Evolutionary conservation across 1,140 invertebrate genomes (phyloP).

Genomic region (Physella acuta): DNA sequence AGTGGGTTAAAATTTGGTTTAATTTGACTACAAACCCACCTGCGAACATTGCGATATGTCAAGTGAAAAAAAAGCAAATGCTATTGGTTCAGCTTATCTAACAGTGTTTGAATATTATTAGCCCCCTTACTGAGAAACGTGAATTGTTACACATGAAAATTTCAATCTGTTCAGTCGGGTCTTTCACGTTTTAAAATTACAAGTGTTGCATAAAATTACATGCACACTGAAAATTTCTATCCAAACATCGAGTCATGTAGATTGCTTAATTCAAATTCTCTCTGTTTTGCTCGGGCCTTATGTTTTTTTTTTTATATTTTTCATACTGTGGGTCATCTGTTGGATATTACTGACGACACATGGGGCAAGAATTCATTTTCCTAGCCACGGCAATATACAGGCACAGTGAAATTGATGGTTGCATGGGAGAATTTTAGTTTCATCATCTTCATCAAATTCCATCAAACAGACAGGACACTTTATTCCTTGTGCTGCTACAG

Average conservation of each 20-base stretch:
- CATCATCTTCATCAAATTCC: constrained; percentile 63
- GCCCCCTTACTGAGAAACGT: too few species aligned
- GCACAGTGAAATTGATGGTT: constrained; percentile 76
- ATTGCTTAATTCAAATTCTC: constrained; percentile 73
- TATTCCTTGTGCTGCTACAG: constrained; percentile 48
- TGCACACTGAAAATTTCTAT: too few species aligned
- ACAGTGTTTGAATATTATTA: too few species aligned
- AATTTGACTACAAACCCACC: too few species aligned
- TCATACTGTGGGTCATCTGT: constrained; percentile 88
- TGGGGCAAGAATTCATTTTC: constrained; percentile 83
- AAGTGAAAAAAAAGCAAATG: too few species aligned
- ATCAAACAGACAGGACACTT: constrained; percentile 71
- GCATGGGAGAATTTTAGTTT: constrained; percentile 74
- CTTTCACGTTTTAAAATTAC: too few species aligned
- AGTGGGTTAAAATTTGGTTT: too few species aligned
- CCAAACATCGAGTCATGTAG: constrained; percentile 83
- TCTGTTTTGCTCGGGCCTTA: constrained; percentile 69
- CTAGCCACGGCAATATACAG: constrained; percentile 81
- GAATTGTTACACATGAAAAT: too few species aligned
- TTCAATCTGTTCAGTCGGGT: too few species aligned
- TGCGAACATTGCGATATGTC: too few species aligned
- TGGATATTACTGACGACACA: constrained; percentile 79
- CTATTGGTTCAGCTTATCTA: too few species aligned
- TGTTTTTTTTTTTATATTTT: constrained; percentile 67
- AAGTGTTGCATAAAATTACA: too few species aligned